Conservation (phyloP, 2,797 vertebrate genomes). For the Myiotriccus ornatus region DNA sequence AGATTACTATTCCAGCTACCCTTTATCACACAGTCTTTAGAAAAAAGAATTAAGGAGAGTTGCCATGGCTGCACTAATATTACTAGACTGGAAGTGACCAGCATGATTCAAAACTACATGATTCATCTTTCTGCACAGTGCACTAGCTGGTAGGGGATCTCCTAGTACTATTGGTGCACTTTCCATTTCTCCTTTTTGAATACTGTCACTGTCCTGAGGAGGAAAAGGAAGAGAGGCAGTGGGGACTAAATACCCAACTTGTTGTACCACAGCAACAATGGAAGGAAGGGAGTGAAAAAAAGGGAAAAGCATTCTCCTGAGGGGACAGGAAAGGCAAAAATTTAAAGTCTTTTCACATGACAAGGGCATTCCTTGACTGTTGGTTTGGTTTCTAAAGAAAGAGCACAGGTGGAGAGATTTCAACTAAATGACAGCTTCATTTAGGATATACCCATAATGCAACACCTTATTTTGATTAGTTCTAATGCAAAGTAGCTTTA, state of each 20-base stretch:
- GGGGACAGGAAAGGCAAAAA: neutral
- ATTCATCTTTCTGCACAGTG: neutral
- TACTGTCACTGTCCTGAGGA: neutral
- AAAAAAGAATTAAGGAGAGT: neutral
- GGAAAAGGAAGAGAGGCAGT: neutral
- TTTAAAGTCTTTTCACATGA: neutral
- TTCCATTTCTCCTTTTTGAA: neutral
- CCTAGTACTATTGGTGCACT: neutral
- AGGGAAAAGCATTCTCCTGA: neutral
- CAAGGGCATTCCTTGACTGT: neutral
- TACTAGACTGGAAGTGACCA: neutral
- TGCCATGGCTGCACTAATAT: neutral
- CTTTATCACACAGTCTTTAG: neutral
- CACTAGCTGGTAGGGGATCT: neutral
- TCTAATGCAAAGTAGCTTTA: constrained; percentile 12
- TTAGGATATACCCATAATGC: neutral
- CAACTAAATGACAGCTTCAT: neutral
- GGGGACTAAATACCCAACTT: neutral
- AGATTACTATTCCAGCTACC: neutral
- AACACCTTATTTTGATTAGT: constrained; percentile 23
- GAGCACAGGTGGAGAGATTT: neutral
- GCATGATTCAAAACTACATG: neutral
- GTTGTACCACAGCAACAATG: neutral
- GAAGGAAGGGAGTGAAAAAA: neutral
- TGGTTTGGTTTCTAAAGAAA: neutral